These are phyloP conservation scores for Thalassarche chlororhynchos DNA, from an alignment of 2,113 vertebrate species.

Conservation along the genomic window DNA sequence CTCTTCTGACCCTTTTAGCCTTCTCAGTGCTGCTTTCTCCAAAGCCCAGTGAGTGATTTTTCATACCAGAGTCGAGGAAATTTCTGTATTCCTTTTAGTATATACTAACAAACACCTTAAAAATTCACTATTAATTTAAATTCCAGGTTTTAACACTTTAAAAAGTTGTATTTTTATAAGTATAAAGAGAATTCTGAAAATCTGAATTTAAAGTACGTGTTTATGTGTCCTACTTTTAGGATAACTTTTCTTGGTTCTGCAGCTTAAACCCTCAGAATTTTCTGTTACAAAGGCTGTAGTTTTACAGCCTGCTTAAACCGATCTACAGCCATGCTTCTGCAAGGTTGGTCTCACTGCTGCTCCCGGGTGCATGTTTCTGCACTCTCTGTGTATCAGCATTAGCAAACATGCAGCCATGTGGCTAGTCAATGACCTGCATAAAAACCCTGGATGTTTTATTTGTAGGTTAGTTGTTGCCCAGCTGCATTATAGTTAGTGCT, in stretches of 20 bases:
- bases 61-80: neutral
- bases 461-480: neutral
- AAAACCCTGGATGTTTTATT: neutral
- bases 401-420: neutral
- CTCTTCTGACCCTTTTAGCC: neutral
- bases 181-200: neutral
- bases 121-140: neutral
- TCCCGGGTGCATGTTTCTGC: accelerated
- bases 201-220: neutral
- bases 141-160: neutral
- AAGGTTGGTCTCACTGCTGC: neutral
- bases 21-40: neutral
- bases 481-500: neutral
- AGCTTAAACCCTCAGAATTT: neutral
- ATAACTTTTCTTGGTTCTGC: neutral
- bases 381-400: neutral
- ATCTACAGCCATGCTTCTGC: neutral
- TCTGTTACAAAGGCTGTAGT: neutral
- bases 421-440: neutral
- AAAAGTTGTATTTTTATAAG: neutral
- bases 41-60: neutral
- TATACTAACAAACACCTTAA: neutral
- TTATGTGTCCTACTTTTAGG: neutral
- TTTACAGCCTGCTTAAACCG: neutral
- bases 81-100: neutral